phyloP scores from a whole-genome alignment of 2,888 invertebrate species.

The Norana najaformis region DNA sequence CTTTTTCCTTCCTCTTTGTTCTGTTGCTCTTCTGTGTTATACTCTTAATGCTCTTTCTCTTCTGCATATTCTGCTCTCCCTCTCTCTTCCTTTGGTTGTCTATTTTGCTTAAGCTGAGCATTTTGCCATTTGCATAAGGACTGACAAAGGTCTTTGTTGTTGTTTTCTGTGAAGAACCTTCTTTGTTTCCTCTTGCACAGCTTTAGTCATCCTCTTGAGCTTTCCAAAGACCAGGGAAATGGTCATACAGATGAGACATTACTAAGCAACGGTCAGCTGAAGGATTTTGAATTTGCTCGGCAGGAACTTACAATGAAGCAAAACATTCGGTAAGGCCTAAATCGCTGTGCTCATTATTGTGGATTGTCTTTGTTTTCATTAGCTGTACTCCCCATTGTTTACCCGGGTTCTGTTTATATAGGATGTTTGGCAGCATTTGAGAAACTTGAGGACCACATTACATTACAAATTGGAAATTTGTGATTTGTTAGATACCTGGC shows the following conservation, averaged over 20 bases:
- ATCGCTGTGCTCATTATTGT: background rate
- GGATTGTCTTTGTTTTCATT: background rate
- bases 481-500: background rate
- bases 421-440: background rate
- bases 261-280: conserved; percentile 40
- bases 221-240: background rate
- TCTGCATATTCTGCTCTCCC: too few relatives aligned
- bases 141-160: too few relatives aligned
- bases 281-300: conserved; percentile 60
- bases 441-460: background rate
- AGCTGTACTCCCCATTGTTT: background rate
- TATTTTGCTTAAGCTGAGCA: background rate
- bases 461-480: background rate
- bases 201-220: conserved; percentile 28
- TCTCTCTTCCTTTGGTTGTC: too few relatives aligned
- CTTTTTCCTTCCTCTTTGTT: background rate
- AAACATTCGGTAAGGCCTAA: conserved; percentile 49
- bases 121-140: too few relatives aligned
- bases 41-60: too few relatives aligned
- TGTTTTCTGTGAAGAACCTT: background rate
- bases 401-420: background rate
- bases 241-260: background rate
- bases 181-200: background rate
- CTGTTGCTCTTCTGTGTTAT: too few relatives aligned
- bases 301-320: conserved; percentile 57